A percentile compares a stretch with the other conserved stretches of the same genome.
phyloP scores from a whole-genome alignment of 2,888 invertebrate species.

The Isoperla grammatica region DNA sequence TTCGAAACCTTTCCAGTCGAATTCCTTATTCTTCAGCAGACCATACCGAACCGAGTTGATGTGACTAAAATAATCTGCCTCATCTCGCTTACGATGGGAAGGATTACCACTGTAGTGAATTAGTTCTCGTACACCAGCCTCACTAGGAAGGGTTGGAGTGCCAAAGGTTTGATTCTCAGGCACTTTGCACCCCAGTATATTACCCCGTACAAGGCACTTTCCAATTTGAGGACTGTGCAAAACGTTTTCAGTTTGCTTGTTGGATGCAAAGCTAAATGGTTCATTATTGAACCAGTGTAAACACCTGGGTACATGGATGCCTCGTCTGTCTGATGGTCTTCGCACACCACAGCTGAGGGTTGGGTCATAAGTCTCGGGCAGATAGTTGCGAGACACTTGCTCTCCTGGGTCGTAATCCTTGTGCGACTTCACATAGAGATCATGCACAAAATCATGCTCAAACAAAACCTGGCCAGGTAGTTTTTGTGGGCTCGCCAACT shows the following conservation, averaged over 20 bases:
- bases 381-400: slow-evolving; percentile 39
- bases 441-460: slow-evolving; percentile 43
- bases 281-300: slow-evolving; percentile 14
- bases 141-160: background rate
- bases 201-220: background rate
- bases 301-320: background rate
- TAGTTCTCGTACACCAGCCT: background rate
- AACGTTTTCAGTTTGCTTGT: background rate
- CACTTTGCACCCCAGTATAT: background rate
- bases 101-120: background rate
- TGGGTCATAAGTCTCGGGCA: background rate
- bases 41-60: slow-evolving; percentile 30
- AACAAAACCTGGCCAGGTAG: slow-evolving; percentile 40
- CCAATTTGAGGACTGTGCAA: background rate
- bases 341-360: background rate
- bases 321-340: background rate
- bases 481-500: slow-evolving; percentile 44
- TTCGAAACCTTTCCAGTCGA: too few species aligned
- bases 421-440: slow-evolving; percentile 47
- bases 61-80: slow-evolving; percentile 24
- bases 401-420: slow-evolving; percentile 47
- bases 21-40: slow-evolving; percentile 28
- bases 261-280: background rate
- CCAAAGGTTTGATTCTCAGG: slow-evolving; percentile 6
- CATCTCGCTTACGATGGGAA: background rate